phyloP scores from a whole-genome alignment of 2,113 vertebrate species.

The Zapus hudsonius region DNA sequence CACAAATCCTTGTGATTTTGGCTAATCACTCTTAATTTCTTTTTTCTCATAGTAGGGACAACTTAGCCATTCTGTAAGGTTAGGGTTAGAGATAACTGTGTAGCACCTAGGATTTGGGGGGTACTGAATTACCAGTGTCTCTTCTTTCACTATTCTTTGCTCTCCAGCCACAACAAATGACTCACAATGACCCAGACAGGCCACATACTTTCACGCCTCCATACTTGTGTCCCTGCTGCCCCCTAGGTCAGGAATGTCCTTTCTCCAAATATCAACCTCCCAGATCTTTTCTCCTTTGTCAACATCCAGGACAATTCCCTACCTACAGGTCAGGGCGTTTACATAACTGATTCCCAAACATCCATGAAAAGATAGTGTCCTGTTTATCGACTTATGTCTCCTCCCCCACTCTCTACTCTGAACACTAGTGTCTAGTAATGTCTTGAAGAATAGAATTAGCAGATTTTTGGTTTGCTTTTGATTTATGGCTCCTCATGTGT shows the following conservation, averaged over 20 bases:
- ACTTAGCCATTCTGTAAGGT: background rate
- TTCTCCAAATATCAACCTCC: background rate
- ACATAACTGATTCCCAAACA: background rate
- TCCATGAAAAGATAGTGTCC: background rate
- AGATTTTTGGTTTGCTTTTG: background rate
- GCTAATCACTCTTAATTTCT: background rate
- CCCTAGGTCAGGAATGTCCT: background rate
- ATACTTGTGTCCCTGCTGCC: background rate
- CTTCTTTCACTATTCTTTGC: background rate
- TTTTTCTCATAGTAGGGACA: background rate
- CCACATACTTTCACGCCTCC: background rate
- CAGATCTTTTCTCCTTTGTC: background rate
- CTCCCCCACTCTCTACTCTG: background rate
- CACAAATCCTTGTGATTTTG: background rate
- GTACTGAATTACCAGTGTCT: background rate
- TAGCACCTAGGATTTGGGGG: accelerated
- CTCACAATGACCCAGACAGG: background rate
- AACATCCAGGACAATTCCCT: background rate
- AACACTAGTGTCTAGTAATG: background rate
- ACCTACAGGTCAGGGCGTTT: background rate
- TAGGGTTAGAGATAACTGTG: background rate
- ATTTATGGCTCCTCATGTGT: no score
- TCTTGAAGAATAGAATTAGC: background rate
- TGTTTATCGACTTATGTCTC: background rate
- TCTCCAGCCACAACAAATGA: background rate